Base-by-base conservation (phyloP, 1,140 invertebrate genomes). In the Wasmannia auropunctata region DNA sequence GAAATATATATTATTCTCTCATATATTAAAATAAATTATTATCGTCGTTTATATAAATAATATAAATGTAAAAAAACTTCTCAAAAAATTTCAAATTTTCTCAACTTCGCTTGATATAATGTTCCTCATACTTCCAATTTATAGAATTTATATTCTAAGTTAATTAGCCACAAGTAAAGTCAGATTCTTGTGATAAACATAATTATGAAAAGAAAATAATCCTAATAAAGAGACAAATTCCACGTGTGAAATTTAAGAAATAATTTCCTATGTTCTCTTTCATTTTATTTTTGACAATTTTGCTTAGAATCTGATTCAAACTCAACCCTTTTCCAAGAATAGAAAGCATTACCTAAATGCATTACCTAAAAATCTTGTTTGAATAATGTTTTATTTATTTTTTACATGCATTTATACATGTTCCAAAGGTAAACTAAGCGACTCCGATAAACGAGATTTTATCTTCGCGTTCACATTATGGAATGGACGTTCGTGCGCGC, bases 341-440 rank as follows among this genome's bases (percentile, higher is more conserved):
- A 58, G 1, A 60, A 43, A 58, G 22, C 1, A 43, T 60, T n/a
- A n/a, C n/a, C n/a, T n/a, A n/a, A n/a, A 49, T 22, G 19, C 2
- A 25, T 69, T 14, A 56, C 2, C 14, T 60, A 75, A 58, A 60
- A 75, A 37, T 74, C 14, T n/a, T n/a, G n/a, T n/a, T 31, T 2
- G 25, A 2, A 80, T 40, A 2, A 81, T 81, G 65, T 72, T 81
- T 81, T 43, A 72, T 72, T 81, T 58, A 81, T 81, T 40, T 70
- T 40, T n/a, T n/a, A n/a, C n/a, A 43, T 70, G 16, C 4, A 40
- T 79, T 79, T 65, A 63, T 51, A 51, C 49, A 81, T 31, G 75
- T 43, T 28, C 19, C 58, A 58, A 19, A n/a, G 67, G 16, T 40
- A 46, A 7, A 0, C 22, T 11, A 46, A 1, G 0, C 19, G 19